Evolutionary conservation across 2,113 vertebrate genomes (phyloP).

Genomic region (Rhabdomys dilectus): DNA sequence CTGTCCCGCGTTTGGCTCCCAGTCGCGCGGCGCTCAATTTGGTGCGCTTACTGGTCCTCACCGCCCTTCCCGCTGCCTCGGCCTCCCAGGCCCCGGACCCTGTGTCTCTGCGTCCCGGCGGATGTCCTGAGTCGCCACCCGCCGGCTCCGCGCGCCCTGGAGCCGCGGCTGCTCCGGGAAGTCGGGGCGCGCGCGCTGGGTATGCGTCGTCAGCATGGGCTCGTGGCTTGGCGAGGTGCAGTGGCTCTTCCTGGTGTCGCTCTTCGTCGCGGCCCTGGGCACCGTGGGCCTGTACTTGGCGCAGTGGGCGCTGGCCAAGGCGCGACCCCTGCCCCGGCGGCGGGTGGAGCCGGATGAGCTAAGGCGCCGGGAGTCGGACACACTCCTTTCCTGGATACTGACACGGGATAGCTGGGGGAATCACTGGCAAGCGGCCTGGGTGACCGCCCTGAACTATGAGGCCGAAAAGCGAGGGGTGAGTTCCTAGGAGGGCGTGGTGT

Average conservation of each 20-base stretch:
- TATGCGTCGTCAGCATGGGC: constrained; percentile 87
- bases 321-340: constrained; percentile 5
- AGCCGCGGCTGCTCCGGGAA: constrained; percentile 66
- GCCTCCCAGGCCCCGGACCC: not conserved
- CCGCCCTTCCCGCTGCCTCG: not conserved
- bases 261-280: constrained; percentile 92
- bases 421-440: constrained; percentile 94
- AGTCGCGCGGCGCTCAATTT: not conserved
- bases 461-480: constrained; percentile 89
- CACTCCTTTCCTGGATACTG: constrained; percentile 93
- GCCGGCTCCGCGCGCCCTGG: not conserved
- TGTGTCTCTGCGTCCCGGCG: not conserved
- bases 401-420: constrained; percentile 91
- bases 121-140: constrained; percentile 58
- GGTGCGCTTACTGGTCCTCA: not conserved
- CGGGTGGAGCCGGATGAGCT: constrained; percentile 22
- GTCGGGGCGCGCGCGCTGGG: constrained; percentile 65
- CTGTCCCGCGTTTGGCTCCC: not conserved
- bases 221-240: constrained; percentile 88
- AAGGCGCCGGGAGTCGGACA: constrained; percentile 81
- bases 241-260: constrained; percentile 91
- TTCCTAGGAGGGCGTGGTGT: constrained; percentile 11
- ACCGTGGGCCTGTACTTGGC: constrained; percentile 92
- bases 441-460: constrained; percentile 89
- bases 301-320: constrained; percentile 88